Base-by-base conservation (phyloP, 2,113 vertebrate genomes). In the Peromyscus leucopus region DNA sequence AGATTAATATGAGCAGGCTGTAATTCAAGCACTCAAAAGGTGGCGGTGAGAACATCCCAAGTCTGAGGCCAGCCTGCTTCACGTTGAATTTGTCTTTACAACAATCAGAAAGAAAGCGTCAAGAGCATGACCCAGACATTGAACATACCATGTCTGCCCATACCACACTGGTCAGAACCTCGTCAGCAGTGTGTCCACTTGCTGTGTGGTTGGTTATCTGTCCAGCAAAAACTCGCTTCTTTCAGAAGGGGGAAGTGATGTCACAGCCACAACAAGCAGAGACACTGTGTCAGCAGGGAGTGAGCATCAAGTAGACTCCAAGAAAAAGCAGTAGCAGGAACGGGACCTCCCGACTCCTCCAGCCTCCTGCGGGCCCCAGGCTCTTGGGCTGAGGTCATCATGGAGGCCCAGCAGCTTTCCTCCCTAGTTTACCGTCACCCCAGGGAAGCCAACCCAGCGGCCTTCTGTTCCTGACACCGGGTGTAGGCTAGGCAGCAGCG, bases 141-240 rank as follows among this genome's bases (percentile, higher is more conserved):
- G 22, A 57, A 2, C 69, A 59, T 89, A 48, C 71, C 22, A 33
- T 15, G 33, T 67, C 75, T 55, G 80, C 4, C 69, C 21, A 22
- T 2, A 31, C 21, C 0, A 1, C 24, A 0, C 21, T n/a, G 26
- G 36, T 24, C n/a, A 63, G 15, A 82, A 61, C 61, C 61, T 59
- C 12, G 11, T 12, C 71, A 36, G n/a, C 72, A 92, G 46, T 67
- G 46, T 31, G 6, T 55, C n/a, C 55, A 46, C 22, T 24, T 39
- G 28, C 39, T 24, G 11, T 51, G 51, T 12, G 28, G 31, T 59
- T 19, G 28, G 26, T 59, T 19, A 13, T 57, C 16, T 36, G 16
- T 19, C 72, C 21, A n/a, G 80, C n/a, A 36, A 31, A 75, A 83
- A n/a, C 15, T 59, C 39, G 82, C 16, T 57, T 74, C 39, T 10